Evolutionary conservation across 2,797 vertebrate species (phyloP), one percentile per base, ranked within the genome.

Genomic region (Furcifer pardalis): DNA sequence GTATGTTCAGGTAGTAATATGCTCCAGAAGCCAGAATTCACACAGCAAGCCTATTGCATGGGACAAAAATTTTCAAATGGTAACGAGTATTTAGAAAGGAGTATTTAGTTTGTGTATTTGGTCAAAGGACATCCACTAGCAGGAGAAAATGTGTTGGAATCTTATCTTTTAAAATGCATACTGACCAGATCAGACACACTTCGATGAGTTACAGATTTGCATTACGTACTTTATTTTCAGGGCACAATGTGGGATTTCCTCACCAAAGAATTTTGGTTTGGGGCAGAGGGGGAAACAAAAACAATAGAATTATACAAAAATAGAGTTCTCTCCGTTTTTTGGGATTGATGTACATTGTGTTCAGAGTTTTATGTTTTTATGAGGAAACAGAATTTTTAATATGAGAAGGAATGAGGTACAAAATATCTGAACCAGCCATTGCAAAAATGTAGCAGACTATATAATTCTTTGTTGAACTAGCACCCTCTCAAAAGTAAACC

Each of bases 151-250:
- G 40, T 63, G 44, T 27, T 68, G 27, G 60, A 63, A 35, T 40
- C 23, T 12, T 62, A 32, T 21, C 37, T 40, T 25, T 52, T 1
- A 59, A 40, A 37, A 25, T 27, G 9, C 12, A 72, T 42, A 37
- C 25, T 23, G 30, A 81, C 25, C n/a, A 68, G 66, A 77, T 40
- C 6, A 21, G 60, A 30, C 46, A 68, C 52, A 42, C 52, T 1
- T 27, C 27, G 30, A 66, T 40, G 25, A 76, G 23, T 40, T 52
- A 66, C 32, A 83, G 27, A 44, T 69, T 32, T 27, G 63, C 37
- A 69, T 77, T n/a, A 27, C n/a, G n/a, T n/a, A n/a, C 30, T 59
- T 77, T 77, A 84, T 84, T 77, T 69, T 69, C 46, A 69, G 42
- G 13, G 37, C 35, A 68, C 46, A n/a, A 60, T 44, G 30, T 63